Evolutionary conservation across 2,113 vertebrate genomes (phyloP).

Genomic region (Myotis yumanensis): DNA sequence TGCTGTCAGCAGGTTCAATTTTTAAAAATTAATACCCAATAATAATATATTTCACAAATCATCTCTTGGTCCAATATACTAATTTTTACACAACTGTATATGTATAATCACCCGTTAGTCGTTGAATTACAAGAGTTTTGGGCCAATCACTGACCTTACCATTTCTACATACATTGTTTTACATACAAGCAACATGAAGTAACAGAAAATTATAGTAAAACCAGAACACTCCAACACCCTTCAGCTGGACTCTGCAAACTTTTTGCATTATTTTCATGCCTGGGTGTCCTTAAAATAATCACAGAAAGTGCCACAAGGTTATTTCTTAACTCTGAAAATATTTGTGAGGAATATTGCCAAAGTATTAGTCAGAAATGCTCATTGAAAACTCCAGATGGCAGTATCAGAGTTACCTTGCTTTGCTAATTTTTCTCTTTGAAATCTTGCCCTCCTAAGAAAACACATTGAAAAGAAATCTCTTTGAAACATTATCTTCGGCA

Average conservation of each 20-base stretch:
- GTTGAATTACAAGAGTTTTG: background rate
- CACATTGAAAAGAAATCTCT: conserved; percentile 58
- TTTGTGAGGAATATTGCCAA: conserved; percentile 64
- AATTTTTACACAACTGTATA: conserved; percentile 13
- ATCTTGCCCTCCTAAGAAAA: conserved; percentile 70
- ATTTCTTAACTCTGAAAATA: conserved; percentile 70
- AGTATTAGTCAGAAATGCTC: conserved; percentile 74
- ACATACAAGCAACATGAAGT: background rate
- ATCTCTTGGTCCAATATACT: background rate
- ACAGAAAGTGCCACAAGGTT: conserved; percentile 55
- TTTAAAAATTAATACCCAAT: background rate
- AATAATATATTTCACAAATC: background rate
- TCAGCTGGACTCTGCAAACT: background rate
- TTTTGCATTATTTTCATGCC: background rate
- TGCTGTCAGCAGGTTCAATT: background rate
- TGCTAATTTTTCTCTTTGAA: conserved; percentile 69
- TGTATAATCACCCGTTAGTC: background rate
- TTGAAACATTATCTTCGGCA: conserved; percentile 69
- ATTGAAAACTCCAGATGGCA: conserved; percentile 82
- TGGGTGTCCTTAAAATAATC: conserved; percentile 44
- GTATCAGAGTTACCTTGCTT: conserved; percentile 77
- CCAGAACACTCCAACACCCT: background rate
- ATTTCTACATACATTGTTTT: conserved; percentile 29
- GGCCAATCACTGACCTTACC: conserved; percentile 6
- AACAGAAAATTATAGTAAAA: conserved; percentile 17